Percentiles rank a stretch among this genome's conserved stretches.
These are phyloP conservation scores for Drosophila nikananu DNA, from an alignment of 1,140 invertebrate genomes.

Conservation along the genomic window DNA sequence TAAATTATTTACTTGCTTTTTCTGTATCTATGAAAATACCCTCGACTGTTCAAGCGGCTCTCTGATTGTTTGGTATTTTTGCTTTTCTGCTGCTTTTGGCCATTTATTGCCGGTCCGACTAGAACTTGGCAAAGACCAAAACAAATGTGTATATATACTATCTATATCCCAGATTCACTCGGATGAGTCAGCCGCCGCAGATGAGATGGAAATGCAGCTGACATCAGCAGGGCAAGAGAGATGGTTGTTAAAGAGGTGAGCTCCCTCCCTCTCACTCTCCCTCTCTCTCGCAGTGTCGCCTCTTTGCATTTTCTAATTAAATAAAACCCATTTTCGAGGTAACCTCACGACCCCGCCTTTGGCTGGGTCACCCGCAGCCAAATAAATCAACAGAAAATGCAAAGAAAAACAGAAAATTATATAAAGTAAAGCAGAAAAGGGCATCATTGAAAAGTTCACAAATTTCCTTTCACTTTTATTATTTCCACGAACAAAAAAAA, in stretches of 20 bases:
- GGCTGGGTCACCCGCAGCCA: slow-evolving; percentile 29
- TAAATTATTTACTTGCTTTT: background rate
- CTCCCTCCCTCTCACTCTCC: background rate
- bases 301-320: slow-evolving; percentile 35
- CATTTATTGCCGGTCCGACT: slow-evolving; percentile 40
- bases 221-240: slow-evolving; percentile 21
- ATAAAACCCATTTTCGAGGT: slow-evolving; percentile 31
- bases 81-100: slow-evolving; percentile 47
- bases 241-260: slow-evolving; percentile 23
- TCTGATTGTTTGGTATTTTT: slow-evolving; percentile 25
- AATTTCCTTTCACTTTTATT: slow-evolving; percentile 55
- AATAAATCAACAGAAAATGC: slow-evolving; percentile 19
- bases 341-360: slow-evolving; percentile 33
- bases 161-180: slow-evolving; percentile 6
- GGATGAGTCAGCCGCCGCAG: slow-evolving; percentile 34
- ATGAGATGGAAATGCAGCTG: slow-evolving; percentile 35
- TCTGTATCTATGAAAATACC: background rate
- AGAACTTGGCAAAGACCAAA: slow-evolving; percentile 52
- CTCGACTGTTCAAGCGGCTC: slow-evolving; percentile 1
- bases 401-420: background rate
- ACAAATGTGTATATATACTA: slow-evolving; percentile 34
- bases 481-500: no score
- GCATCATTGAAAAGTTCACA: slow-evolving; percentile 37
- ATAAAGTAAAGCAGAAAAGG: slow-evolving; percentile 22
- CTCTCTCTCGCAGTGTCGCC: background rate